These are phyloP conservation scores for Liasis olivaceus DNA, from an alignment of 2,797 vertebrate genomes.

Conservation along the genomic window DNA sequence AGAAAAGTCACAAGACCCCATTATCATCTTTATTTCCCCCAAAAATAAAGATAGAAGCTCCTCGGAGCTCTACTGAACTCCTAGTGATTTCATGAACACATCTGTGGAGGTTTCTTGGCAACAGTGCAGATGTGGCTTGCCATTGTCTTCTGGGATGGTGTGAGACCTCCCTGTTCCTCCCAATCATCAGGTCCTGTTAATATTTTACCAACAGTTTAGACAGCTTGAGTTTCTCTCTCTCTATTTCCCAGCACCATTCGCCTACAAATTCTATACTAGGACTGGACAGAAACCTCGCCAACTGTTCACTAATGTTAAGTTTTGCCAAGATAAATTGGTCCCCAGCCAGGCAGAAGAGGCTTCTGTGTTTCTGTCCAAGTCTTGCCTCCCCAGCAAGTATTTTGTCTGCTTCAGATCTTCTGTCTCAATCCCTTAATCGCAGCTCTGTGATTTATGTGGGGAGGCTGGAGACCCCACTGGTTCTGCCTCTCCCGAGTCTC, in stretches of 20 bases:
- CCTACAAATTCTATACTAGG: not conserved
- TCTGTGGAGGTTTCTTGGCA: not conserved
- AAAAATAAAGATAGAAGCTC: not conserved
- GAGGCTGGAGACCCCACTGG: not conserved
- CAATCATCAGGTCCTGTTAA: not conserved
- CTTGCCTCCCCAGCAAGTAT: not conserved
- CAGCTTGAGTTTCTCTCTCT: not conserved
- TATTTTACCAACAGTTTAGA: not conserved
- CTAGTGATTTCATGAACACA: not conserved
- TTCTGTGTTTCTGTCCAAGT: not conserved
- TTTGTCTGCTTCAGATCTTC: not conserved
- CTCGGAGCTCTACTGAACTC: not conserved
- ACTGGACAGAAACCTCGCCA: not conserved
- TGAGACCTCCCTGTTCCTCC: not conserved
- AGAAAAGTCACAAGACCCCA: not conserved
- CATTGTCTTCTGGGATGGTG: not conserved
- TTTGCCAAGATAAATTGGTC: slow-evolving; percentile 12
- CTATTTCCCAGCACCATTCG: not conserved
- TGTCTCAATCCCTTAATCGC: not conserved
- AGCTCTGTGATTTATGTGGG: not conserved
- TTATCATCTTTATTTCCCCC: not conserved
- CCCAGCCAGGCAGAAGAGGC: not conserved
- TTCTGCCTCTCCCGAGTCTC: not conserved
- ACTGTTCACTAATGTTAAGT: not conserved
- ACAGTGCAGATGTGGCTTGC: not conserved